These are phyloP conservation scores for Perccottus glenii DNA, from an alignment of 2,113 vertebrate genomes.

Conservation along the genomic window DNA sequence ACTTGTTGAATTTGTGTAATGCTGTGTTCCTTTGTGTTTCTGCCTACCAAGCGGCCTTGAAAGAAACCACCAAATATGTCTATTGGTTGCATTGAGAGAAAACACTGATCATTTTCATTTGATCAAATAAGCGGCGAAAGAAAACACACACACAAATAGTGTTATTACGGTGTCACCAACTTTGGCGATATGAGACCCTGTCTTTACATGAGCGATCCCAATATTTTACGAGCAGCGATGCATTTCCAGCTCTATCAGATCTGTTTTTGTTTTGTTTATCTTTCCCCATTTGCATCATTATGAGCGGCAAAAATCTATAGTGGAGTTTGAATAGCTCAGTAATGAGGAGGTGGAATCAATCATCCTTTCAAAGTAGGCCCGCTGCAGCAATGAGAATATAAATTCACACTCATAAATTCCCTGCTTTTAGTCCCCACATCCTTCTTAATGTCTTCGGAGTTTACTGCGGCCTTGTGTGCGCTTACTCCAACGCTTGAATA, in stretches of 20 bases:
- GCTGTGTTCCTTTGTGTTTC: constrained; percentile 47
- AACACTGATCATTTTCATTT: constrained; percentile 30
- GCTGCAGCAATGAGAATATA: constrained; percentile 65
- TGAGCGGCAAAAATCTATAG: constrained; percentile 51
- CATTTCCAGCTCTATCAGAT: constrained; percentile 54
- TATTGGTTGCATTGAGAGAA: constrained; percentile 11
- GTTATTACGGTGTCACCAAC: constrained; percentile 34
- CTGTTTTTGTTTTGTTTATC: constrained; percentile 70
- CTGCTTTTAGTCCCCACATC: constrained; percentile 63
- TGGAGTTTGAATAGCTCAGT: constrained; percentile 67
- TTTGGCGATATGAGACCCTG: constrained; percentile 30
- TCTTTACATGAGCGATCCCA: constrained; percentile 40
- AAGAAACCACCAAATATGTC: constrained; percentile 46
- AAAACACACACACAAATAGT: constrained; percentile 41
- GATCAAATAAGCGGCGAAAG: constrained; percentile 50
- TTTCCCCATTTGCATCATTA: constrained; percentile 71
- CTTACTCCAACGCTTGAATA: constrained; percentile 58
- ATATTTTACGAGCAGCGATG: constrained; percentile 47
- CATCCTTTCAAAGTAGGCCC: constrained; percentile 66
- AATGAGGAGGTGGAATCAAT: constrained; percentile 73
- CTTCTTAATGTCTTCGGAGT: constrained; percentile 64
- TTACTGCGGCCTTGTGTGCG: constrained; percentile 52
- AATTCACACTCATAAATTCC: constrained; percentile 64
- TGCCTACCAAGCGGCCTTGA: constrained; percentile 39
- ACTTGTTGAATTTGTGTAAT: constrained; percentile 53